Evolutionary conservation across 2,888 invertebrate genomes (phyloP).

Genomic region (Nymphalis c-album): DNA sequence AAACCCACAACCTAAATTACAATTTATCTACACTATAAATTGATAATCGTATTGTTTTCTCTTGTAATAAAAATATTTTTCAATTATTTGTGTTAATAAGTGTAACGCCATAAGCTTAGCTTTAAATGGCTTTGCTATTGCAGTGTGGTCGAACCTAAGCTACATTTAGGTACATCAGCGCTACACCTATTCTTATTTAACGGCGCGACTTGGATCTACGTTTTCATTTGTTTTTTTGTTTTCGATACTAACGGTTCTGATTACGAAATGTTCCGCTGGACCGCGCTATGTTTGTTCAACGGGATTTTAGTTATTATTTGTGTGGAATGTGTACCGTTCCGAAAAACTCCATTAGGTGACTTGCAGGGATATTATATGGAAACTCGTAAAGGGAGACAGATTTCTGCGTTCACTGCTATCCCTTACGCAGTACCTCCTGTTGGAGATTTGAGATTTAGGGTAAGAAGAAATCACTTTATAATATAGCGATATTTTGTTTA

Average conservation of each 20-base stretch:
- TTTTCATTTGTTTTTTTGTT: conserved; percentile 35
- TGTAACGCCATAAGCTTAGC: background rate
- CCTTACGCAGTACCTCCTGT: conserved; percentile 85
- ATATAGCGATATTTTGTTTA: no score
- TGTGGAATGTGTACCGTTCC: conserved; percentile 23
- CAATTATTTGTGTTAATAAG: background rate
- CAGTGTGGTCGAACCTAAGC: conserved; percentile 18
- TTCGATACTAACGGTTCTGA: conserved; percentile 25
- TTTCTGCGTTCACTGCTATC: conserved; percentile 83
- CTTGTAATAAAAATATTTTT: background rate
- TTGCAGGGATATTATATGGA: conserved; percentile 79
- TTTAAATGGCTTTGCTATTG: background rate
- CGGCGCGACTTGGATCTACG: conserved; percentile 20
- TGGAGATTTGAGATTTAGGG: conserved; percentile 83
- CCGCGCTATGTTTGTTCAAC: conserved; percentile 16
- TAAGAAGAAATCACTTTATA: conserved; percentile 50
- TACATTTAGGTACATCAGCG: conserved; percentile 8
- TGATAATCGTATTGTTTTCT: background rate
- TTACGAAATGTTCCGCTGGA: conserved; percentile 20
- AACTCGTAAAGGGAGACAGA: conserved; percentile 79
- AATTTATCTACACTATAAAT: background rate
- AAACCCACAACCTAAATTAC: no score
- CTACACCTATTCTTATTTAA: conserved; percentile 32
- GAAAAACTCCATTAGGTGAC: conserved; percentile 71
- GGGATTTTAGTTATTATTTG: conserved; percentile 15